Evolutionary conservation across 2,888 invertebrate species (phyloP).

Genomic region (Hemistola chrysoprasaria): DNA sequence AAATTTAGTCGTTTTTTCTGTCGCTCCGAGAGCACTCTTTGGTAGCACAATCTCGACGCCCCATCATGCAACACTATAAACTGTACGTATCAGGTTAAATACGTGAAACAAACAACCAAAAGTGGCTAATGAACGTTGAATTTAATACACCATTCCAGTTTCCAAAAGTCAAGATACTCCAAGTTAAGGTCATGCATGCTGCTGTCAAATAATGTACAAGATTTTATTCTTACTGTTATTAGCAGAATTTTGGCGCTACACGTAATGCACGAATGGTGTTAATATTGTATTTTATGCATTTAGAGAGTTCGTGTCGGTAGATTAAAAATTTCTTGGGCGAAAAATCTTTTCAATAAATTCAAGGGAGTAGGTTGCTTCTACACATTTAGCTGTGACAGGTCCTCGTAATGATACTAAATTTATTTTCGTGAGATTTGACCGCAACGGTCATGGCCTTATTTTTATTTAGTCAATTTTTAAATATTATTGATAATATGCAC

Average conservation of each 20-base stretch:
- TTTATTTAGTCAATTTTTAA: conserved; percentile 14
- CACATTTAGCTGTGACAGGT: conserved; percentile 31
- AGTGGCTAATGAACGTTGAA: conserved; percentile 58
- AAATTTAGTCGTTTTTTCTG: conserved; percentile 40
- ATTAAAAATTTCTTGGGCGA: conserved; percentile 61
- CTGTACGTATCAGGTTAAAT: conserved; percentile 59
- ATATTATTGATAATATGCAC: conserved; percentile 7
- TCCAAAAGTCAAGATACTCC: conserved; percentile 48
- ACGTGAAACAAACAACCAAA: conserved; percentile 56
- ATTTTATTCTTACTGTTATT: conserved; percentile 63
- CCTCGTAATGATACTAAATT: conserved; percentile 28
- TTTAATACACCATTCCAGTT: conserved; percentile 61
- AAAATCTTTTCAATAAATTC: conserved; percentile 44
- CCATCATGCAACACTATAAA: conserved; percentile 60
- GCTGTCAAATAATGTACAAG: conserved; percentile 64
- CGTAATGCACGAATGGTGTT: conserved; percentile 73
- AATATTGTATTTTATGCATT: conserved; percentile 67
- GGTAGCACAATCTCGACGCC: conserved; percentile 67
- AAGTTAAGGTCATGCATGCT: conserved; percentile 52
- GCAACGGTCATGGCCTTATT: conserved; percentile 14
- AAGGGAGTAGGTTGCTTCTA: conserved; percentile 37
- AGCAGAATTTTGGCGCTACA: conserved; percentile 52
- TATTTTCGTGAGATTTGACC: conserved; percentile 28
- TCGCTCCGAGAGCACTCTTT: conserved; percentile 52
- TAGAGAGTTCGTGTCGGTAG: conserved; percentile 51